Evolutionary conservation across 2,113 vertebrate genomes (phyloP), one percentile per base, ranked within the genome.

Genomic region (Brachyhypopomus gauderio): DNA sequence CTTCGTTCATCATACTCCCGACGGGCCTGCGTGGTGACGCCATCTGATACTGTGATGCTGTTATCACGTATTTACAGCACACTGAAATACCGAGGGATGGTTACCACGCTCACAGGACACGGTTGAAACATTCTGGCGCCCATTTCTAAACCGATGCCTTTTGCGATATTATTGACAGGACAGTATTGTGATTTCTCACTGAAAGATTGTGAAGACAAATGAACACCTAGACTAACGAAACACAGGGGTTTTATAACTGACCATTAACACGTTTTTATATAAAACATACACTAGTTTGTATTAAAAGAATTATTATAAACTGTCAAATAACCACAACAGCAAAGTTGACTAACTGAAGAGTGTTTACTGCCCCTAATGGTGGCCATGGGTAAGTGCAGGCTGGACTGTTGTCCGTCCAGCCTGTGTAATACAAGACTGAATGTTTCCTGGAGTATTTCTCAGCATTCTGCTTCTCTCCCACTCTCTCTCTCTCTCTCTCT

Each of bases 291-390:
- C 0, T 25, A 30, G 3, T 70, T n/a, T n/a, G n/a, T n/a, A n/a
- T n/a, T n/a, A n/a, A n/a, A n/a, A n/a, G 36, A 30, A 30, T 30
- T n/a, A 2, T 17, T 12, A 41, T 14, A 5, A 17, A 38, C 3
- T 16, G 27, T n/a, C 27, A 66, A 17, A 36, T 36, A 5, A 67
- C n/a, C 8, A 38, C 3, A 19, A 5, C 4, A 34, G 20, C 66
- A 38, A 52, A 52, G 45, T 0, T 22, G n/a, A 70, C 41, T 79
- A n/a, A 45, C 38, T 81, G 34, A 77, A 77, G 27, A 48, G 70
- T 30, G n/a, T 75, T 59, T 23, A 66, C 78, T 80, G 87, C 85
- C 88, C 87, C 87, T 85, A 77, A 86, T 87, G 90, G 88, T 83
- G 0, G 76, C 83, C 45, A 1, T 16, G 55, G 23, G 38, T 64